Evolutionary conservation across 2,888 invertebrate species (phyloP).

Genomic region (Phyllotreta cruciferae): DNA sequence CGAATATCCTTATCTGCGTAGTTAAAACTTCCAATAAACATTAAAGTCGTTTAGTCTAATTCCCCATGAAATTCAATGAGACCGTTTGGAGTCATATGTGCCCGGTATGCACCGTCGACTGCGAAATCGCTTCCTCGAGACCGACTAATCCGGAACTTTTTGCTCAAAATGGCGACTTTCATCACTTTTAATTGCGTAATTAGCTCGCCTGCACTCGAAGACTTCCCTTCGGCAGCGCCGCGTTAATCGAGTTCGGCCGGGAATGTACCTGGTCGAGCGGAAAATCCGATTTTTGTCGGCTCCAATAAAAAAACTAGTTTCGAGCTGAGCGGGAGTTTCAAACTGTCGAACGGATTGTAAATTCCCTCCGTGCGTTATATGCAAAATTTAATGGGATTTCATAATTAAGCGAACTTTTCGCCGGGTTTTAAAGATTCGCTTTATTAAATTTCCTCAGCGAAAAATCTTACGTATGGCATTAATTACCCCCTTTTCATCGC

Average conservation of each 20-base stretch:
- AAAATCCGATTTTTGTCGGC: conserved; percentile 27
- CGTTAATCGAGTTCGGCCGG: conserved; percentile 32
- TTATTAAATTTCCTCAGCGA: not conserved
- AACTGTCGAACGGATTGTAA: conserved; percentile 11
- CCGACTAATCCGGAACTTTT: conserved; percentile 39
- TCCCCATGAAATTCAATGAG: conserved; percentile 52
- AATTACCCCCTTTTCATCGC: no score
- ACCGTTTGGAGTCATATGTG: conserved; percentile 38
- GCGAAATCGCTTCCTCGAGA: conserved; percentile 37
- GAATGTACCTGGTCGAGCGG: conserved; percentile 29
- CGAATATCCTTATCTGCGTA: conserved; percentile 25
- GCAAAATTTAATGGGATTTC: conserved; percentile 7
- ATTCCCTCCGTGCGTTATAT: not conserved
- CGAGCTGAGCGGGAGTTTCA: conserved; percentile 14
- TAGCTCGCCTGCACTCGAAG: conserved; percentile 34
- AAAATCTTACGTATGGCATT: no score
- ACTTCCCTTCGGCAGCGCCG: conserved; percentile 25
- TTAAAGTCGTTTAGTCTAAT: conserved; percentile 49
- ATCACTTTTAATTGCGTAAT: conserved; percentile 41
- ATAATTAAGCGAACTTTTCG: conserved; percentile 3
- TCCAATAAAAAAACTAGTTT: conserved; percentile 24
- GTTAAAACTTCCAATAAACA: conserved; percentile 47
- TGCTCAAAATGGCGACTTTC: conserved; percentile 40
- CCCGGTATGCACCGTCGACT: conserved; percentile 33
- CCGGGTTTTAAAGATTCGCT: not conserved